phyloP scores from a whole-genome alignment of 2,888 invertebrate genomes.

The Stenodema calcarata region DNA sequence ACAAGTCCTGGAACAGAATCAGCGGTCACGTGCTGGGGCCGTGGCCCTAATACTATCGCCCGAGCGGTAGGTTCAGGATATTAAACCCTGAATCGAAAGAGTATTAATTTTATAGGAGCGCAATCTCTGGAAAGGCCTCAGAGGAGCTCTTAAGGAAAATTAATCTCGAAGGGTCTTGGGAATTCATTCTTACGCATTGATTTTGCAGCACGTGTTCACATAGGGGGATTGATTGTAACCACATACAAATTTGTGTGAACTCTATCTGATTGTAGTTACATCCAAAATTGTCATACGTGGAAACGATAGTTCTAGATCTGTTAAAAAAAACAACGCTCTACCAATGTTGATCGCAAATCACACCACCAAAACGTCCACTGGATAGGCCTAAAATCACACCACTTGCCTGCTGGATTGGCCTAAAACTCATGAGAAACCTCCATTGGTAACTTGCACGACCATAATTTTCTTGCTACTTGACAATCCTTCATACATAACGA shows the following conservation, averaged over 20 bases:
- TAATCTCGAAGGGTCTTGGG: background rate
- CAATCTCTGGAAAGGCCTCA: background rate
- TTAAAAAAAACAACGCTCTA: too few relatives aligned
- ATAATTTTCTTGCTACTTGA: too few relatives aligned
- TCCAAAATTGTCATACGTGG: too few relatives aligned
- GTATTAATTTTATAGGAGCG: background rate
- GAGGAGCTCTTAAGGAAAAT: background rate
- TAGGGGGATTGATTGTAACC: background rate
- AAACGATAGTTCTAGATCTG: too few relatives aligned
- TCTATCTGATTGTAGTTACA: too few relatives aligned
- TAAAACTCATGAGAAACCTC: too few relatives aligned
- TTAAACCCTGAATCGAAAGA: background rate
- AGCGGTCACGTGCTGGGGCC: background rate
- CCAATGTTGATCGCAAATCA: too few relatives aligned
- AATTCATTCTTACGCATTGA: background rate
- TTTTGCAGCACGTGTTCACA: background rate
- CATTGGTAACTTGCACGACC: too few relatives aligned
- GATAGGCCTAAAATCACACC: too few relatives aligned
- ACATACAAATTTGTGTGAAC: background rate
- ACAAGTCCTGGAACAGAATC: background rate
- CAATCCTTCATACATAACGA: too few relatives aligned
- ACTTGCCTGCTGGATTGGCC: too few relatives aligned
- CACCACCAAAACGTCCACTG: too few relatives aligned
- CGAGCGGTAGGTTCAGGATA: background rate
- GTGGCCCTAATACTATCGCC: background rate